Percentiles rank a stretch among this genome's conserved stretches.
These are phyloP conservation scores for Villa cingulata DNA, from an alignment of 2,888 invertebrate genomes.

Conservation along the genomic window DNA sequence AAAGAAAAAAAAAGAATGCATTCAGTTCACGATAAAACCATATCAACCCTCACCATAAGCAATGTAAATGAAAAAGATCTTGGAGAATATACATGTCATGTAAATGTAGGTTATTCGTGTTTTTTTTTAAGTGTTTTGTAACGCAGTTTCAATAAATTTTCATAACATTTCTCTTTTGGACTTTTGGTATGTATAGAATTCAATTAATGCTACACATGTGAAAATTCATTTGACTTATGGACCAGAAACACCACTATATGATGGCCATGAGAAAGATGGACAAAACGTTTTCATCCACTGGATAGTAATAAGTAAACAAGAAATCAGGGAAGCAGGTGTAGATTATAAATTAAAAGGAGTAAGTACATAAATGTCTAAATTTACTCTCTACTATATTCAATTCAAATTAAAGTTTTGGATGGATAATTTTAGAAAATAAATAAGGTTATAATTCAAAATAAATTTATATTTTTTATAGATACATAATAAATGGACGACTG, in stretches of 20 bases:
- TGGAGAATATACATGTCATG: conserved; percentile 63
- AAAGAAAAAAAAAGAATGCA: conserved; percentile 26
- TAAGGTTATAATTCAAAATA: no score
- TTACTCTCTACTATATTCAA: no score
- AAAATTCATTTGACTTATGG: conserved; percentile 23
- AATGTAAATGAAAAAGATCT: conserved; percentile 51
- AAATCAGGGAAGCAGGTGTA: conserved; percentile 29
- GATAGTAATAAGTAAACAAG: conserved; percentile 30
- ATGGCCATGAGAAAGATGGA: conserved; percentile 21
- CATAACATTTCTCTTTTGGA: no score
- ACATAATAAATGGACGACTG: conserved; percentile 23
- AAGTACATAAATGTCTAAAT: no score
- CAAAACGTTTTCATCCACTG: conserved; percentile 26
- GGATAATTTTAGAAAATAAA: no score
- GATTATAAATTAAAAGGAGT: conserved; percentile 30
- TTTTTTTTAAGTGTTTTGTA: neutral
- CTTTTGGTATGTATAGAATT: no score
- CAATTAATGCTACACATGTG: conserved; percentile 24
- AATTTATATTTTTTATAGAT: neutral
- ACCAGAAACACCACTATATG: conserved; percentile 31
- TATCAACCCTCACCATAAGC: conserved; percentile 53
- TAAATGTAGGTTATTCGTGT: conserved; percentile 19
- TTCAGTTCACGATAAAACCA: no score
- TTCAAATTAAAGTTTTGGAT: no score
- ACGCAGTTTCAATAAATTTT: no score